Base-by-base conservation (phyloP, 2,113 vertebrate genomes). In the Noturus placidus region DNA sequence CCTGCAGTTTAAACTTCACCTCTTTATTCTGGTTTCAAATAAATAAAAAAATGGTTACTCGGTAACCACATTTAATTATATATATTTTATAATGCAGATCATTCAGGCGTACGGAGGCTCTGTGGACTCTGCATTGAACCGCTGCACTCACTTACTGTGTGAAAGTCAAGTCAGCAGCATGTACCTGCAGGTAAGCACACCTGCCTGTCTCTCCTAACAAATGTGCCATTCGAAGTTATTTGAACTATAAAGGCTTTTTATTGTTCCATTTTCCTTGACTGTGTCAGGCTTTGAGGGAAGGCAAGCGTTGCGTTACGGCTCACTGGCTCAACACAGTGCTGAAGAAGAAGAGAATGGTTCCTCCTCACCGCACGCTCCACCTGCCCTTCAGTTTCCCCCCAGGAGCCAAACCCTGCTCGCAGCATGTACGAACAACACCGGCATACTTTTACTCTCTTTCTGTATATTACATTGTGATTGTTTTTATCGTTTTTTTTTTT, bases 121-220 rank as follows among this genome's bases (percentile, higher is more conserved):
- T 8, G 97, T 99, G 67, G 98, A 99, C 87, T 94, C 97, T 30
- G 93, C 96, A 0, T 91, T 99, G 63, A 98, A 93, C 90, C 95
- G 97, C 19, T 98, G 98, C 90, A 99, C 98, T 1, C 98, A 99
- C 92, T 96, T 99, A 59, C 95, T 99, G 22, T 99, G 98, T 91
- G 98, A 99, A 94, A 99, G 97, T 91, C 98, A 99, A 92, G 97
- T 98, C 94, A 99, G 98, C 93, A 97, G 95, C 89, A 96, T 96
- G 95, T 99, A 97, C 83, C 94, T 97, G 33, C 98, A 99, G 98
- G 98, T 99, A 91, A 94, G 96, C 54, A 81, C 52, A 33, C 77
- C 52, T 22, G 56, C 1, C 33, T 38, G 14, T 54, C 14, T 30
- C 15, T 79, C 25, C 5, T 25, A 59, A 27, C 54, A 30, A 46